These are phyloP conservation scores for Kradibia gibbosae DNA, from an alignment of 1,140 invertebrate species.

Conservation along the genomic window DNA sequence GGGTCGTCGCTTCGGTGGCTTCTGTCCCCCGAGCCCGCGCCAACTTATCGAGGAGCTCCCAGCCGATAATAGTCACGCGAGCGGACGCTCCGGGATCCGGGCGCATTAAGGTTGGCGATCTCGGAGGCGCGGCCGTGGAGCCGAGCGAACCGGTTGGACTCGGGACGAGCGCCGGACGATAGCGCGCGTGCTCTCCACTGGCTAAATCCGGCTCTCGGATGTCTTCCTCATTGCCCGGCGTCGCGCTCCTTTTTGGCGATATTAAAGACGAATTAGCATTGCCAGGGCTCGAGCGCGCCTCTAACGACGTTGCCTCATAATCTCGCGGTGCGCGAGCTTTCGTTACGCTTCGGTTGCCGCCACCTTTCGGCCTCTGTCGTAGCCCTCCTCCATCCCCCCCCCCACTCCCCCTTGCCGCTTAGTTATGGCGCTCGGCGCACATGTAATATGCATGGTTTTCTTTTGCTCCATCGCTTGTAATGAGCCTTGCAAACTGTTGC, in stretches of 20 bases:
- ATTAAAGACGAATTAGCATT: background rate
- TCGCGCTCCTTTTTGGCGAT: constrained; percentile 18
- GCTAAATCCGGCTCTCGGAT: constrained; percentile 17
- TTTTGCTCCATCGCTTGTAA: constrained; percentile 30
- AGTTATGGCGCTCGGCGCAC: background rate
- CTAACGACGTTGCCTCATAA: constrained; percentile 27
- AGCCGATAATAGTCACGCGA: constrained; percentile 26
- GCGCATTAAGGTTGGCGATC: background rate
- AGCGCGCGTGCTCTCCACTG: background rate
- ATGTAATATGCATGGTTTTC: constrained; percentile 16
- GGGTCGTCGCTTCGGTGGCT: too few species aligned
- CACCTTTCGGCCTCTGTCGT: background rate
- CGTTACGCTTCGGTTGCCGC: constrained; percentile 22
- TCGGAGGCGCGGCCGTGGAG: background rate
- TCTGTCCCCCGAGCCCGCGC: too few species aligned
- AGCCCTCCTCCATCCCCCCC: background rate
- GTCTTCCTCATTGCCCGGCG: constrained; percentile 32
- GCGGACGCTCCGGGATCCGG: background rate
- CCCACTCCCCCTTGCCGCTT: background rate
- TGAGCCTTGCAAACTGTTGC: background rate
- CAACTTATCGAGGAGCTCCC: too few species aligned
- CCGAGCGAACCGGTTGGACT: background rate
- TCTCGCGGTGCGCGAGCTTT: constrained; percentile 17
- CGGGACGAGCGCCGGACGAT: background rate
- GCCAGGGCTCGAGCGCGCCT: background rate